Conservation (phyloP, 2,797 vertebrate genomes). For the Percopsis omiscomaycus region DNA sequence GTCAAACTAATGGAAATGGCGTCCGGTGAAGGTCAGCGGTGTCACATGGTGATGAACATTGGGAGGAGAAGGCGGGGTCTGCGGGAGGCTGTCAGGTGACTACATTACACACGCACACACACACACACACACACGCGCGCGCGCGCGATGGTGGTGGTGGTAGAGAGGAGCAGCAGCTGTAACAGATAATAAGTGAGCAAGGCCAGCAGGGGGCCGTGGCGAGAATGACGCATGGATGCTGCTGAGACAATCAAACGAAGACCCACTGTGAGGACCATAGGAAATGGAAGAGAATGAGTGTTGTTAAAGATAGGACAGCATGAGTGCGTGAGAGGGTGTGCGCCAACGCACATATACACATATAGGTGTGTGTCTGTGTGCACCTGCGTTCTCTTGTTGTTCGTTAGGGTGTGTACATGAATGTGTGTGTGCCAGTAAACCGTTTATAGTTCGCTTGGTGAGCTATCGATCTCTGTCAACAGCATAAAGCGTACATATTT, state of each 20-base stretch:
- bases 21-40: slow-evolving; percentile 69
- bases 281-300: neutral
- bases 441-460: too few species aligned
- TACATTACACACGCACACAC: slow-evolving; percentile 26
- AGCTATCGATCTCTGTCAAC: slow-evolving; percentile 46
- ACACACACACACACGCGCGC: neutral
- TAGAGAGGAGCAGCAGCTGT: slow-evolving; percentile 23
- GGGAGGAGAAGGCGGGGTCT: slow-evolving; percentile 34
- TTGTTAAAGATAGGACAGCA: neutral
- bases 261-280: slow-evolving; percentile 10
- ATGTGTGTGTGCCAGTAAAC: slow-evolving; percentile 24
- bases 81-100: slow-evolving; percentile 51
- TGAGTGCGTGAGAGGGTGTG: neutral
- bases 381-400: neutral
- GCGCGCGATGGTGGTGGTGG: slow-evolving; percentile 12
- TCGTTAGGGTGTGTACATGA: slow-evolving; percentile 1
- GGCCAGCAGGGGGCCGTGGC: slow-evolving; percentile 23
- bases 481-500: slow-evolving; percentile 51
- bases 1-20: slow-evolving; percentile 74
- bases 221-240: slow-evolving; percentile 46
- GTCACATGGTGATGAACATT: slow-evolving; percentile 67
- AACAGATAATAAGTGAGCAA: slow-evolving; percentile 43
- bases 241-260: slow-evolving; percentile 40
- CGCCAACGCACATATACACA: slow-evolving; percentile 6
- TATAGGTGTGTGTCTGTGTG: neutral